Percentiles rank a stretch among this genome's conserved stretches.
phyloP scores from a whole-genome alignment of 2,113 vertebrate genomes.

The Actinemys pallida region DNA sequence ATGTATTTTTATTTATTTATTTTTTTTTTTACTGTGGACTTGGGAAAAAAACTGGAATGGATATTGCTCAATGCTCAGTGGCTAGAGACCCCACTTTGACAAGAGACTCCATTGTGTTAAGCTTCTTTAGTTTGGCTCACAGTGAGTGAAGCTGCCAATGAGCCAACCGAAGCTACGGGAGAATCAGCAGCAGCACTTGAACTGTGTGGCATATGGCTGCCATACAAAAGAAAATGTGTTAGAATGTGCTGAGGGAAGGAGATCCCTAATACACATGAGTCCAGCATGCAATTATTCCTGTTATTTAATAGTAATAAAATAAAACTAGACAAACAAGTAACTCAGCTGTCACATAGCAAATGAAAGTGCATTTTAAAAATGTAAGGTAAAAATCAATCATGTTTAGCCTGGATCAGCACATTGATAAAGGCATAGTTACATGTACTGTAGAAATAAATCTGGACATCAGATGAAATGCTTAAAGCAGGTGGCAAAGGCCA shows the following conservation, averaged over 20 bases:
- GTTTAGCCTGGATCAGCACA: not conserved
- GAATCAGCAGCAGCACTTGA: not conserved
- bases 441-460: not conserved
- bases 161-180: not conserved
- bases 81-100: not conserved
- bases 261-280: not conserved
- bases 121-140: not conserved
- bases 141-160: not conserved
- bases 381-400: not conserved
- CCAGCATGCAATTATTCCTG: not conserved
- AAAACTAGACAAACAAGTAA: not conserved
- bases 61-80: fast-evolving
- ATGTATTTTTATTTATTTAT: not conserved
- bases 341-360: not conserved
- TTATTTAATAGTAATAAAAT: not conserved
- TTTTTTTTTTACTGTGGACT: not conserved
- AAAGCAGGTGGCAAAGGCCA: not conserved
- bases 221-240: not conserved
- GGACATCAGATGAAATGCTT: not conserved
- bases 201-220: not conserved
- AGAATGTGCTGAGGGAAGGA: not conserved
- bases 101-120: not conserved
- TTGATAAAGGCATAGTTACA: not conserved
- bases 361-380: not conserved
- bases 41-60: not conserved